Evolutionary conservation across 2,888 invertebrate species (phyloP), one percentile per base, ranked within the genome.

Genomic region (Dynastes maya): DNA sequence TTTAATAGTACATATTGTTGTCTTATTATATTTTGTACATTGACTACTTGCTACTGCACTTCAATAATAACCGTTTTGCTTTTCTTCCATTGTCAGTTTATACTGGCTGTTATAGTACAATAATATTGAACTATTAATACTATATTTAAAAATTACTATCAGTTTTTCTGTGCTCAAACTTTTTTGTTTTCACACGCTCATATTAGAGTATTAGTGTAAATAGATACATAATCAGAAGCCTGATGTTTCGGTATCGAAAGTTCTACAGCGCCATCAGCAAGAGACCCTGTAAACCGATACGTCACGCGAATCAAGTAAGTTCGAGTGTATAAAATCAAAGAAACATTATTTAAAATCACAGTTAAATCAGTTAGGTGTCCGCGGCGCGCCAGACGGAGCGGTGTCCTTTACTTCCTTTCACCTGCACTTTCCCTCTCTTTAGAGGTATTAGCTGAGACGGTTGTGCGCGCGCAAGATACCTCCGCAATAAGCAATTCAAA

Each of bases 351-450:
- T 76, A 76, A 67, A 68, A 45, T 67, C 76, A 76, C 76, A 76
- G 76, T 76, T 76, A 76, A 53, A 67, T 67, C 68, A 76, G 67
- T 67, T 53, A 49, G 49, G 68, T 76, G 58, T 55, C 45, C n/a
- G 67, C 79, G 71, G 80, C 77, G 79, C 79, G 79, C 77, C 80
- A 82, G 82, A 80, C 80, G 78, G 77, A 80, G 70, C 81, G 80
- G 80, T 80, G 82, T 82, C 82, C 81, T 82, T 80, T 82, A 76
- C 77, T 83, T 84, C 83, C 83, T 84, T 84, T 84, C 83, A 84
- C 83, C 82, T 81, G 79, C 81, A 84, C 83, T 84, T 84, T 84
- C 83, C 83, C 83, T 84, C 83, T 84, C 83, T 84, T 81, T 82
- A 78, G 80, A 79, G 79, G 78, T 79, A 81, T 80, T 71, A 63